These are phyloP conservation scores for Eucera pruinosa DNA, from an alignment of 2,888 invertebrate species.

Conservation along the genomic window DNA sequence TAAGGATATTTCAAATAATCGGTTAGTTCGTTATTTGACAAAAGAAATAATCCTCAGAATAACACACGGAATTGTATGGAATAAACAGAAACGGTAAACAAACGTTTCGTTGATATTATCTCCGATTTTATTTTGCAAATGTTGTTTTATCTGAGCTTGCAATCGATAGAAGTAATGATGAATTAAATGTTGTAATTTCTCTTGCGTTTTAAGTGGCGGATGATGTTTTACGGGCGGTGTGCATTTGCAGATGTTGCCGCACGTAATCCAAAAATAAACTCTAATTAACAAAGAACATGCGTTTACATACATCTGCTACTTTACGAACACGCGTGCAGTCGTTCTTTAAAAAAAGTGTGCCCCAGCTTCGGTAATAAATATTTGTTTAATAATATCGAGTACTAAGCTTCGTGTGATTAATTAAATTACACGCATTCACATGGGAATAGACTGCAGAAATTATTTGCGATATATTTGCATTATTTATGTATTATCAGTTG, in stretches of 20 bases:
- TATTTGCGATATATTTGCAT: too few relatives aligned
- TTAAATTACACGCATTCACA: background rate
- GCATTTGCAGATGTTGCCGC: background rate
- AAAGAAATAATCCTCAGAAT: too few relatives aligned
- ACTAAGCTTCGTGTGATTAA: background rate
- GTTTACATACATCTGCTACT: slow-evolving; percentile 5
- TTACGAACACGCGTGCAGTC: background rate
- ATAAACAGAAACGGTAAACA: too few relatives aligned
- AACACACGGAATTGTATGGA: too few relatives aligned
- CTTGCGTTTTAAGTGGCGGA: background rate
- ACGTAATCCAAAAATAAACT: slow-evolving; percentile 8
- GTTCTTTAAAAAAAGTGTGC: background rate
- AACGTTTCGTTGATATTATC: too few relatives aligned
- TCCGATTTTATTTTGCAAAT: background rate
- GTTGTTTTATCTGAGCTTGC: background rate
- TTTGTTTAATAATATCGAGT: background rate
- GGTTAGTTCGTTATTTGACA: too few relatives aligned
- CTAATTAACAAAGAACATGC: background rate
- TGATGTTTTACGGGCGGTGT: background rate
- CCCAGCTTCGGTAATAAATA: background rate
- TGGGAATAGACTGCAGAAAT: too few relatives aligned
- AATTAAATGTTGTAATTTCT: too few relatives aligned
- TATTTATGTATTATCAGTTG: too few relatives aligned
- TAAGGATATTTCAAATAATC: too few relatives aligned
- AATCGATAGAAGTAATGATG: background rate